Evolutionary conservation across 2,113 vertebrate species (phyloP).

Genomic region (Menidia beryllina): DNA sequence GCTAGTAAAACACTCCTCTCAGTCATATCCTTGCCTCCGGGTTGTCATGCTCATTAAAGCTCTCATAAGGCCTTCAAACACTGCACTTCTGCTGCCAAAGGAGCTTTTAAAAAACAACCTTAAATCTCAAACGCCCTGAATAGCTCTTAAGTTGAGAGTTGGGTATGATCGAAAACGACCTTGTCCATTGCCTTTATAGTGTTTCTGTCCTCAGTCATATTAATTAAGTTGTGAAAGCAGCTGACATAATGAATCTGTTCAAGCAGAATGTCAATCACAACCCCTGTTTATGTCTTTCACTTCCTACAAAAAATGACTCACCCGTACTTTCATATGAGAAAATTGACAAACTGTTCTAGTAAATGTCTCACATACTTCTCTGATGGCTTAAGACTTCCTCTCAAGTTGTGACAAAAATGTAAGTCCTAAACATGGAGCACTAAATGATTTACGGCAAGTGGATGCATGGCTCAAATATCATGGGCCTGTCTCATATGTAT

Average conservation of each 20-base stretch:
- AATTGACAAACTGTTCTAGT: background rate
- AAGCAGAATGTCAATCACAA: background rate
- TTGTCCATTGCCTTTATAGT: background rate
- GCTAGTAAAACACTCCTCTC: slow-evolving; percentile 17
- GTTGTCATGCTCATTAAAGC: slow-evolving; percentile 29
- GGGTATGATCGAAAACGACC: background rate
- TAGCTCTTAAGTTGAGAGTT: too few species aligned
- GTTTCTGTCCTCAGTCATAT: slow-evolving; percentile 6
- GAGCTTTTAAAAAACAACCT: slow-evolving; percentile 50
- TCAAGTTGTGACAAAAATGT: slow-evolving; percentile 15
- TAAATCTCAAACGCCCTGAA: slow-evolving; percentile 29
- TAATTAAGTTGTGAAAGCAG: slow-evolving; percentile 11
- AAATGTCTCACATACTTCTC: background rate
- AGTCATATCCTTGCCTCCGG: slow-evolving; percentile 7
- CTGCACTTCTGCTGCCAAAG: slow-evolving; percentile 44
- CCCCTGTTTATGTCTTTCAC: background rate
- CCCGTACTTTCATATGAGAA: background rate
- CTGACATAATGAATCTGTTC: background rate
- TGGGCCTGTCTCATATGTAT: too few species aligned
- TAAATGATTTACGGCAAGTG: background rate
- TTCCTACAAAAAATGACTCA: background rate
- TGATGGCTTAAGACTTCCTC: background rate
- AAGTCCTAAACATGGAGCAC: background rate
- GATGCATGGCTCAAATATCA: too few species aligned
- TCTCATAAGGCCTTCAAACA: slow-evolving; percentile 40